These are phyloP conservation scores for Escarpia spicata DNA, from an alignment of 2,888 invertebrate genomes.

Conservation along the genomic window DNA sequence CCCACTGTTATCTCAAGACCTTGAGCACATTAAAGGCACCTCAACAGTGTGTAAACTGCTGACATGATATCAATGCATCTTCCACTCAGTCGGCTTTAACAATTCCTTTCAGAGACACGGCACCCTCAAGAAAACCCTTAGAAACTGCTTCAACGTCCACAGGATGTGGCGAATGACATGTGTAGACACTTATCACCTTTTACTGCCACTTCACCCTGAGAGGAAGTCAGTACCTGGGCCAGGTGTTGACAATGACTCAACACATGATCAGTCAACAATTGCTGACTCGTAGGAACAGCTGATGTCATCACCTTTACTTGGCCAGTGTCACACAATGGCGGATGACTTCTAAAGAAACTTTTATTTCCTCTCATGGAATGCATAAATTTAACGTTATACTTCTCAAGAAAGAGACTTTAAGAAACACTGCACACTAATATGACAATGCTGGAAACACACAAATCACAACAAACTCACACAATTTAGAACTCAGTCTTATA, in stretches of 20 bases:
- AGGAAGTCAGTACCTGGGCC: not conserved
- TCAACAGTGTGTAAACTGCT: not conserved
- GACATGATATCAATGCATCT: not conserved
- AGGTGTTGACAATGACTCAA: not conserved
- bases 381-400: not conserved
- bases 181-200: not conserved
- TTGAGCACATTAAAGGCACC: not conserved
- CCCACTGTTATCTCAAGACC: not conserved
- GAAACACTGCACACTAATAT: not conserved
- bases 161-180: not conserved
- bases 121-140: not conserved
- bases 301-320: not conserved
- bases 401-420: not conserved
- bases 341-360: not conserved
- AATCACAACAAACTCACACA: not conserved
- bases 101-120: not conserved
- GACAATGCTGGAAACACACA: not conserved
- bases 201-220: not conserved
- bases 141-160: not conserved
- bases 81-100: not conserved
- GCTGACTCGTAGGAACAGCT: not conserved
- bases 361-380: not conserved
- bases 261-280: too few species aligned
- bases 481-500: too few species aligned
- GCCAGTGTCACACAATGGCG: not conserved